phyloP scores from a whole-genome alignment of 2,888 invertebrate species.

The Dorcus hopei region DNA sequence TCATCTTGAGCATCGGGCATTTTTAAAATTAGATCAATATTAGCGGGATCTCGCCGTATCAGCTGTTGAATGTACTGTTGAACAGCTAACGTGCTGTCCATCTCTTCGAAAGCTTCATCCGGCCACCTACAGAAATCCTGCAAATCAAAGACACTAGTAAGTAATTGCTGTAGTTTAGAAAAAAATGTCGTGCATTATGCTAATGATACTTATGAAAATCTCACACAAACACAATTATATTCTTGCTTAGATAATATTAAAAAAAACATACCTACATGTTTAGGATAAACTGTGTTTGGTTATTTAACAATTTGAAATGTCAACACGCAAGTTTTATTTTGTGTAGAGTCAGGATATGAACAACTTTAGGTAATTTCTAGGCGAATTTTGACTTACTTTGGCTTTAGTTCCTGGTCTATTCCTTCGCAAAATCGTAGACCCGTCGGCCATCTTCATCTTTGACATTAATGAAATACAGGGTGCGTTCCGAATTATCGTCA shows the following conservation, averaged over 20 bases:
- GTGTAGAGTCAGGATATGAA: too few relatives aligned
- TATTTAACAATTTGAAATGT: neutral
- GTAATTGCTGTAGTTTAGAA: neutral
- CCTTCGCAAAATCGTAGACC: constrained; percentile 76
- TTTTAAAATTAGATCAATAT: constrained; percentile 90
- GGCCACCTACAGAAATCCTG: constrained; percentile 98
- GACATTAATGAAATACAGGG: constrained; percentile 14
- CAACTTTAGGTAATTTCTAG: neutral
- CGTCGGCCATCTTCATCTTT: constrained; percentile 82
- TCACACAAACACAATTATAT: too few relatives aligned
- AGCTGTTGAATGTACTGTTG: constrained; percentile 99
- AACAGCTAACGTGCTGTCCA: constrained; percentile 98
- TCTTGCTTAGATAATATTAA: too few relatives aligned
- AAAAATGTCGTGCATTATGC: too few relatives aligned
- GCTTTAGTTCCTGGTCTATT: constrained; percentile 90
- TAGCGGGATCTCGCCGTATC: constrained; percentile 87
- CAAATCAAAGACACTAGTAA: constrained; percentile 4
- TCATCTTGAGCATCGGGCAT: constrained; percentile 98
- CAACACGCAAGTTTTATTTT: neutral
- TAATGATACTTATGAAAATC: too few relatives aligned
- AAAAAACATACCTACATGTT: neutral
- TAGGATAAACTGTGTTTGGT: neutral
- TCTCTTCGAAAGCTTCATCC: constrained; percentile 97
- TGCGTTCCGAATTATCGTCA: too few relatives aligned
- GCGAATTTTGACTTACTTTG: constrained; percentile 56